Evolutionary conservation across 2,888 invertebrate species (phyloP), one percentile per base, ranked within the genome.

Genomic region (Reticulitermes lucifugus): DNA sequence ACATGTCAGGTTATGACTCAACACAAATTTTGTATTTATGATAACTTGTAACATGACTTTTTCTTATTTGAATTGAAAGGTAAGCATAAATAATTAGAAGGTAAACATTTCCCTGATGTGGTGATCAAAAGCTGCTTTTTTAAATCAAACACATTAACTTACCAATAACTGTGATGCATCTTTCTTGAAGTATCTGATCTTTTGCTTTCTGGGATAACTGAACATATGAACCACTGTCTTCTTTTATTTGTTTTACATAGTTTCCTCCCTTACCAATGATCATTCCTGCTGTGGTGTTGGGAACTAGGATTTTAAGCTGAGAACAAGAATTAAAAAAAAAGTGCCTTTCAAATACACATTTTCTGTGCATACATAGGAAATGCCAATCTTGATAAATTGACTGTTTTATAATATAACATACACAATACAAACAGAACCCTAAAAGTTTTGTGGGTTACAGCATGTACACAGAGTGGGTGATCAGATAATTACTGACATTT

Each of bases 191-290:
- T 79, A 90, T 90, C 87, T 92, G 92, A 90, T 98, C 98, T 93
- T 98, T 98, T 88, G 97, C 97, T 91, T 98, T 98, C 92, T 98
- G 98, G 89, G 98, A 98, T 90, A 98, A 98, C 93, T 98, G 98
- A 88, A 98, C 97, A 92, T 98, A 98, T 88, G 98, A 97, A 89
- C 98, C 97, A 90, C 97, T 98, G 90, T 96, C 96, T 91, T 98
- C 98, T 91, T 98, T 98, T 89, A 98, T 96, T 92, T 97, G 97
- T 91, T 98, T 98, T 90, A 98, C 98, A 91, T 96, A 98, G 92
- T 97, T 97, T 89, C 98, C 98, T 85, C 96, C 97, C 91, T 98
- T 98, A 89, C 98, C 98, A 90, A 98, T 98, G 89, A 98, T 98
- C 98, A 98, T 98, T 89, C 60, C 98, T 86, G 98, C 98, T 77